Percentiles rank a stretch among this genome's conserved stretches.
These are phyloP conservation scores for Oeneis ivallda DNA, from an alignment of 2,888 invertebrate species.

Conservation along the genomic window DNA sequence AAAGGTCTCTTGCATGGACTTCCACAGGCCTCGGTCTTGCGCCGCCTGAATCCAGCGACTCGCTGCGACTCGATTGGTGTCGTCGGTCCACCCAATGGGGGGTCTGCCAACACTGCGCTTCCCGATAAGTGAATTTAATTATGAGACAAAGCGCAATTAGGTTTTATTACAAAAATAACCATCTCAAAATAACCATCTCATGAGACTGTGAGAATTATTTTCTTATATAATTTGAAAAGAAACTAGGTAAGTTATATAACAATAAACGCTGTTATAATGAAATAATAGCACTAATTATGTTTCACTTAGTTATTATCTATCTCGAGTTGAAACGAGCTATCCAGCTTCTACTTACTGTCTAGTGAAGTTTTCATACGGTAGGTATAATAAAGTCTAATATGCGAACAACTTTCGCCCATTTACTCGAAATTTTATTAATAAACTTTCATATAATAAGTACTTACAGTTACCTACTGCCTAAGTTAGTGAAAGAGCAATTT, in stretches of 20 bases:
- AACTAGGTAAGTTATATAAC: conserved; percentile 31
- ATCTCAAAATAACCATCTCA: neutral
- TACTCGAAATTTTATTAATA: conserved; percentile 11
- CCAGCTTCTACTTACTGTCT: conserved; percentile 3
- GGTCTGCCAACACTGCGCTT: no score
- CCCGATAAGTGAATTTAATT: neutral
- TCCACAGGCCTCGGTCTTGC: no score
- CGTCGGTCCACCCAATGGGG: no score
- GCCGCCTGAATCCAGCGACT: no score
- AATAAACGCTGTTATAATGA: conserved; percentile 23
- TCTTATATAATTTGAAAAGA: conserved; percentile 18
- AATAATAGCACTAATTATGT: conserved; percentile 20
- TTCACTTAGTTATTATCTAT: conserved; percentile 21
- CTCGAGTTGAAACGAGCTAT: conserved; percentile 16
- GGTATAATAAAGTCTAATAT: conserved; percentile 14
- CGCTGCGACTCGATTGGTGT: no score
- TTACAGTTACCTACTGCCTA: neutral
- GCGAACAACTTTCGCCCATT: conserved; percentile 26
- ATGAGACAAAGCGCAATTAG: neutral
- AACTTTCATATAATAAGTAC: conserved; percentile 6
- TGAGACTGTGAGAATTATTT: conserved; percentile 5
- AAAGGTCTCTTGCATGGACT: no score
- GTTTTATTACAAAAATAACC: neutral
- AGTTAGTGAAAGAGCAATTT: neutral
- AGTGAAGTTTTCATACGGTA: conserved; percentile 23